Evolutionary conservation across 2,797 vertebrate species (phyloP).

Genomic region (Danionella dracula): DNA sequence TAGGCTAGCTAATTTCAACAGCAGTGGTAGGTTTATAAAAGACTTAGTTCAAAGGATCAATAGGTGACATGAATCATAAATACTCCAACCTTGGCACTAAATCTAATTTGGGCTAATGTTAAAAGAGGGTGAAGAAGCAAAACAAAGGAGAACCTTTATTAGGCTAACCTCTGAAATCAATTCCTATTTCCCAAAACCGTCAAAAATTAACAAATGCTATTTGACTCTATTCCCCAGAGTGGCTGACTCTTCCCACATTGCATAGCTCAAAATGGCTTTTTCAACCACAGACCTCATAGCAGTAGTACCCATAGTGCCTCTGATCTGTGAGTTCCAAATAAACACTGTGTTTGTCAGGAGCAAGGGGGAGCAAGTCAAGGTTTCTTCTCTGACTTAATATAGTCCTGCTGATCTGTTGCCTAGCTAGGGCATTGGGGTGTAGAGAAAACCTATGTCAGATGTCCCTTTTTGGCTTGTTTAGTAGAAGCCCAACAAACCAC

Average conservation of each 20-base stretch:
- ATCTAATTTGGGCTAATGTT: conserved; percentile 15
- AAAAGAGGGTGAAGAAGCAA: conserved; percentile 10
- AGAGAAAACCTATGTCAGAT: conserved; percentile 61
- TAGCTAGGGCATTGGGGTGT: conserved; percentile 50
- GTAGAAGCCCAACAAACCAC: conserved; percentile 43
- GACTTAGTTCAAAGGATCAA: neutral
- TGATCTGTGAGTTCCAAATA: conserved; percentile 65
- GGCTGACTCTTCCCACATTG: conserved; percentile 36
- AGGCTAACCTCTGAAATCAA: conserved; percentile 23
- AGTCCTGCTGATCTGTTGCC: conserved; percentile 59
- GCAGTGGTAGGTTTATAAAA: neutral
- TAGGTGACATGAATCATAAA: conserved; percentile 28
- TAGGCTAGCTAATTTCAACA: neutral
- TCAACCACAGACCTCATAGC: conserved; percentile 55
- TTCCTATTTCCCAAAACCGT: conserved; percentile 26
- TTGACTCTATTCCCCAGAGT: conserved; percentile 50
- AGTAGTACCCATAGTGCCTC: conserved; percentile 55
- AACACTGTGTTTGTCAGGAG: conserved; percentile 67
- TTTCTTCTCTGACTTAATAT: conserved; percentile 70
- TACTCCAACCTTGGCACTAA: conserved; percentile 25
- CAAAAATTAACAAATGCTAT: conserved; percentile 53
- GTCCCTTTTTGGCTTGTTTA: conserved; percentile 48
- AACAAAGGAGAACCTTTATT: conserved; percentile 25
- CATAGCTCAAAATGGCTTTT: conserved; percentile 64
- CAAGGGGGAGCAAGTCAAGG: conserved; percentile 57